Evolutionary conservation across 1,140 invertebrate species (phyloP), one percentile per base, ranked within the genome.

Genomic region (Drosophila pallidifrons): DNA sequence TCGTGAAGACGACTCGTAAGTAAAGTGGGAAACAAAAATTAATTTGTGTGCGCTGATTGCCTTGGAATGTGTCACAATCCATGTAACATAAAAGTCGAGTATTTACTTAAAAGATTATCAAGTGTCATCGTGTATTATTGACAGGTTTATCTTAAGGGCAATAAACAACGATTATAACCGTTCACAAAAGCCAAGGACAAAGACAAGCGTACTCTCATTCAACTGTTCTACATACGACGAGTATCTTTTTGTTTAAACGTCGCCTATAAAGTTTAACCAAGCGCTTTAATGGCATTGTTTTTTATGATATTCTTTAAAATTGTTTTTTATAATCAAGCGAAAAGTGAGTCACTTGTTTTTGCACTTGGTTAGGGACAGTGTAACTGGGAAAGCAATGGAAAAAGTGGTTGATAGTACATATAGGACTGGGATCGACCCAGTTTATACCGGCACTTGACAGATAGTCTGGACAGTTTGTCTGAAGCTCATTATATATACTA

Each of bases 381-480:
- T 43, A 43, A 43, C 41, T 25, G 20, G 20, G 20, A 25, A 25
- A 25, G 41, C 41, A 43, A 11, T 43, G 35, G n/a, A 13, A 25
- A 25, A 59, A 66, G 28, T 45, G 47, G 38, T 60, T 60, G 59
- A 11, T 20, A 57, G 32, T 72, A 38, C 60, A 13, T 28, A 28
- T 68, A 49, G 41, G 35, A 43, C 54, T 68, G 52, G 65, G 68
- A 64, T 79, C 55, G 75, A 77, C 76, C 71, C 76, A 82, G 82
- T 82, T 86, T 64, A 67, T 59, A 79, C 65, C 59, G 64, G 73
- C 81, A 69, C 15, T 54, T 73, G 68, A 60, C 82, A 86, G 82
- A 86, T 75, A 64, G 60, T 7, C 49, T 73, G 83, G 79, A 68
- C 51, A 38, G 69, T 64, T 30, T 59, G 41, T 60, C 70, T 76